Conservation (phyloP, 2,113 vertebrate genomes). For the Onychorhynchus coronatus region DNA sequence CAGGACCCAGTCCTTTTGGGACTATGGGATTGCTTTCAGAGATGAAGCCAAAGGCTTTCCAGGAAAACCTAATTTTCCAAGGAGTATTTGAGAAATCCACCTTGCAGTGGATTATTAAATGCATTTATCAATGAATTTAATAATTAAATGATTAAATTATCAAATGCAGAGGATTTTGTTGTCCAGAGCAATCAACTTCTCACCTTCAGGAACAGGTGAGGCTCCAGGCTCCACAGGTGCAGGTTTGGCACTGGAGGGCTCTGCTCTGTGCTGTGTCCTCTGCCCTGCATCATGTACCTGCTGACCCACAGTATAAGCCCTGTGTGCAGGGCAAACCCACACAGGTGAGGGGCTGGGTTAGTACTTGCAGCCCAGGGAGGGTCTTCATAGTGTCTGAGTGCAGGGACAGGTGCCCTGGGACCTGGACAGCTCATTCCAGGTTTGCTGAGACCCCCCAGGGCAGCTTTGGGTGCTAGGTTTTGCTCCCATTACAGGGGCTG, state of each 20-base stretch:
- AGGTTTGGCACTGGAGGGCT: neutral
- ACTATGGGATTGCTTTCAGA: constrained; percentile 82
- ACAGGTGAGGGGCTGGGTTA: neutral
- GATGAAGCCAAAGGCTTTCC: constrained; percentile 82
- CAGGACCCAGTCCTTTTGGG: constrained; percentile 83
- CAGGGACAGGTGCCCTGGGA: neutral
- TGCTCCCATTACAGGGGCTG: neutral
- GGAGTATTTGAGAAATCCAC: constrained; percentile 79
- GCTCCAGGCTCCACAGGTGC: no score
- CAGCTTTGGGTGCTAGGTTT: neutral
- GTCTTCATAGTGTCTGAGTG: neutral
- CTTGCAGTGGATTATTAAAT: constrained; percentile 72
- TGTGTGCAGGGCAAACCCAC: accelerated
- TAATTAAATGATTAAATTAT: no score
- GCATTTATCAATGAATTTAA: constrained; percentile 62
- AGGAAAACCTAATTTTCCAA: constrained; percentile 89
- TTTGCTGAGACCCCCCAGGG: no score
- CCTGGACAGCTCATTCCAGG: neutral
- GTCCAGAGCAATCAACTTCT: constrained; percentile 82
- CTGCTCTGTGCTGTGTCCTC: neutral
- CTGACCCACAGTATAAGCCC: neutral
- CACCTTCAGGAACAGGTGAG: constrained; percentile 71
- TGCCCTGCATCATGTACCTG: neutral
- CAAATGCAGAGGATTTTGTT: constrained; percentile 73
- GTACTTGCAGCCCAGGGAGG: neutral